Evolutionary conservation across 2,797 vertebrate genomes (phyloP).

Genomic region (Gymnoscopelus braueri): DNA sequence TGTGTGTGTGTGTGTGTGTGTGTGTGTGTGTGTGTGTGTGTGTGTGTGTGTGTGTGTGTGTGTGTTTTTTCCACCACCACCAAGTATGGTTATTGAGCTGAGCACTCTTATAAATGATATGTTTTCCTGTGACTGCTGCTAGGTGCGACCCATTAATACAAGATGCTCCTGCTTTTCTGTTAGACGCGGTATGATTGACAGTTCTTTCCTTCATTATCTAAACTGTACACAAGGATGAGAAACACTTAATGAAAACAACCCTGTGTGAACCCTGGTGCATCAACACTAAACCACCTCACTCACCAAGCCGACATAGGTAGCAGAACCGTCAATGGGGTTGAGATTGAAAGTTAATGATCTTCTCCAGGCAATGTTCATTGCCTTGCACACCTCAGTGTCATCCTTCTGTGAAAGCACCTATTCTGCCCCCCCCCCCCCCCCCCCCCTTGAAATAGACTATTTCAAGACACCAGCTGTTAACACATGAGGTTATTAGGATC

Average conservation of each 20-base stretch:
- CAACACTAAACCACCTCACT: neutral
- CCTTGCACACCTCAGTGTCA: slow-evolving; percentile 7
- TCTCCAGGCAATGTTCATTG: neutral
- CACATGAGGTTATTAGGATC: slow-evolving; percentile 49
- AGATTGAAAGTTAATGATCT: slow-evolving; percentile 23
- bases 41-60: no score
- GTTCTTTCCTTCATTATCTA: no score
- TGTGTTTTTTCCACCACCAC: neutral
- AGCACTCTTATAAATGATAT: neutral
- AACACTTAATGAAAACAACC: no score
- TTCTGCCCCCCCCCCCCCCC: neutral
- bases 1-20: no score
- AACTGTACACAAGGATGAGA: no score
- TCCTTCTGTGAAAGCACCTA: neutral
- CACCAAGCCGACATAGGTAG: neutral
- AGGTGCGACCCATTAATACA: neutral
- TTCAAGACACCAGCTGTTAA: slow-evolving; percentile 38
- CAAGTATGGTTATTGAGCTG: no score
- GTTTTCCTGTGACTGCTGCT: neutral
- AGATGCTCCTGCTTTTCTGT: neutral
- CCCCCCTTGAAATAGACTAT: slow-evolving; percentile 26
- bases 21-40: no score
- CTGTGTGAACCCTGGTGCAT: neutral
- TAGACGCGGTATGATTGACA: neutral
- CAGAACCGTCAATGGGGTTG: neutral